phyloP scores from a whole-genome alignment of 2,888 invertebrate species.

The Andrena camellia region DNA sequence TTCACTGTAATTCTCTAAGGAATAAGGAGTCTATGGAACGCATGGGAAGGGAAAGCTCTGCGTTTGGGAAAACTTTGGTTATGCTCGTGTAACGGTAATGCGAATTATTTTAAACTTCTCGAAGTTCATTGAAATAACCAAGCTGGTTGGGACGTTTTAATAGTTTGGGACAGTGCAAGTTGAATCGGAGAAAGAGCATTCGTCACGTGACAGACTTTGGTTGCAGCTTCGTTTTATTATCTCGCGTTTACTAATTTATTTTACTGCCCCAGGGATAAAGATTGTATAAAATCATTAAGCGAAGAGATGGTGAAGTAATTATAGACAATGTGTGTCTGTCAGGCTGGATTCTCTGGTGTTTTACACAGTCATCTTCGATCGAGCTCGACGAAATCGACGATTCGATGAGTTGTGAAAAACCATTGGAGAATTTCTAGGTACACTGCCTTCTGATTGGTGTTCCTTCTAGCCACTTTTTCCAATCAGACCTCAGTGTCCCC shows the following conservation, averaged over 20 bases:
- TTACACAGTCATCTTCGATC: conserved; percentile 34
- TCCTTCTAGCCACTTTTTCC: conserved; percentile 91
- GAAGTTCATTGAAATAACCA: neutral
- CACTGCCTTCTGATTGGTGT: conserved; percentile 88
- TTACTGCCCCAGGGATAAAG: neutral
- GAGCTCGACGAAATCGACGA: conserved; percentile 14
- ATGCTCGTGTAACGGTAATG: too few relatives aligned
- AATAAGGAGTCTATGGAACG: neutral
- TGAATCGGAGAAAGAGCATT: neutral
- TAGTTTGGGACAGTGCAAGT: neutral
- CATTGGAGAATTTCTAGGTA: conserved; percentile 15
- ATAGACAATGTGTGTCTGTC: neutral
- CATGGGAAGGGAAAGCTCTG: neutral
- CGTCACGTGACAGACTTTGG: neutral
- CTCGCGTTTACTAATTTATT: conserved; percentile 15
- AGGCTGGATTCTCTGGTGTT: conserved; percentile 35
- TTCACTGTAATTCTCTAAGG: conserved; percentile 5
- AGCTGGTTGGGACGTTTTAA: neutral
- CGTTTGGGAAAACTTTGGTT: too few relatives aligned
- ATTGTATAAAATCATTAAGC: conserved; percentile 22
- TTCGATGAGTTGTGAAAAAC: neutral
- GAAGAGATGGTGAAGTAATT: neutral
- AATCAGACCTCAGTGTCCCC: conserved; percentile 86
- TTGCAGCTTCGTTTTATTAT: neutral
- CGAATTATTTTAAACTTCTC: too few relatives aligned